These are phyloP conservation scores for Phrynocephalus guinanensis DNA, from an alignment of 2,797 vertebrate genomes.

Conservation along the genomic window DNA sequence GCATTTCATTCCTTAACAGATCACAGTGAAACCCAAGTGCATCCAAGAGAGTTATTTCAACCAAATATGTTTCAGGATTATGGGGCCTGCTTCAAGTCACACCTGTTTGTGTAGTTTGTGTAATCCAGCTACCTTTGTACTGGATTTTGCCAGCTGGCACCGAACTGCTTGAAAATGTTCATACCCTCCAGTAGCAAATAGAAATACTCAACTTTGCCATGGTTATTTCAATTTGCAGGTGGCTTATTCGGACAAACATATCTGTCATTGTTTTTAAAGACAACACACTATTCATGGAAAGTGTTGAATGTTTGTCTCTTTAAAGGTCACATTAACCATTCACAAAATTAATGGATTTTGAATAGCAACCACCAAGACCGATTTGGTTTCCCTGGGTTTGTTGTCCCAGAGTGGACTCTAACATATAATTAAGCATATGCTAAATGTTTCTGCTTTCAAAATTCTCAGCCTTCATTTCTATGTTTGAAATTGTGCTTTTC, in stretches of 20 bases:
- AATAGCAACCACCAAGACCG: not conserved
- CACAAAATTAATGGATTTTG: not conserved
- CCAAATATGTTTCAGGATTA: not conserved
- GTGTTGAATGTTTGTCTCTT: not conserved
- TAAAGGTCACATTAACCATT: not conserved
- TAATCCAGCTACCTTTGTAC: constrained; percentile 33
- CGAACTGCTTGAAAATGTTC: constrained; percentile 57
- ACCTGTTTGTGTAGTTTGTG: constrained; percentile 57
- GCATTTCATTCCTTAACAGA: constrained; percentile 54
- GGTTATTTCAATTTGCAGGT: not conserved
- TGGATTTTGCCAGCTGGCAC: constrained; percentile 53
- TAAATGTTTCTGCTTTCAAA: not conserved
- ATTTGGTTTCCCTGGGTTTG: not conserved
- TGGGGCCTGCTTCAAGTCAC: constrained; percentile 37
- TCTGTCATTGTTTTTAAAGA: constrained; percentile 4
- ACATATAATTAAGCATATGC: not conserved
- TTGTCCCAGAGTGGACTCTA: not conserved
- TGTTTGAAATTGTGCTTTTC: not conserved
- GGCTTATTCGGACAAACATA: not conserved
- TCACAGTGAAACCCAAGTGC: constrained; percentile 4
- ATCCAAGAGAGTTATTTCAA: not conserved
- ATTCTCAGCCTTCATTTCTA: not conserved
- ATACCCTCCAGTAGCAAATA: constrained; percentile 53
- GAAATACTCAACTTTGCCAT: constrained; percentile 32
- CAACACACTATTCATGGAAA: not conserved